Conservation (phyloP, 2,113 vertebrate species). For the Misgurnus mizolepis region DNA sequence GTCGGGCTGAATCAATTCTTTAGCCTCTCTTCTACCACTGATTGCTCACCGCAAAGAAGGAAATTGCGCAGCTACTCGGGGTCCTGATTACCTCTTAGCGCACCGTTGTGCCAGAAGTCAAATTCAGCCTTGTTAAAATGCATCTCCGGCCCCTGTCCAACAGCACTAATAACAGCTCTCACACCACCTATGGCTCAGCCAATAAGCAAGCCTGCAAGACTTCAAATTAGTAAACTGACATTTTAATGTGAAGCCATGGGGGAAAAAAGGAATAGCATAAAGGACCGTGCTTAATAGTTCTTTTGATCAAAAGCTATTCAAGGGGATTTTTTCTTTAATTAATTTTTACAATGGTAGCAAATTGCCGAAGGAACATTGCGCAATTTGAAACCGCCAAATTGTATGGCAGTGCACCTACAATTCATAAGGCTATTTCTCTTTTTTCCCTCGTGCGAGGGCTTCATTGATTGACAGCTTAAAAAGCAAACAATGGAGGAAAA, state of each 20-base stretch:
- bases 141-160: conserved; percentile 67
- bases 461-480: conserved; percentile 54
- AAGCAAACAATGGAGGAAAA: conserved; percentile 55
- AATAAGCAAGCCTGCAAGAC: conserved; percentile 31
- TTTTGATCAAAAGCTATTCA: conserved; percentile 53
- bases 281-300: conserved; percentile 48
- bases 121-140: conserved; percentile 73
- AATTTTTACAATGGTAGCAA: conserved; percentile 50
- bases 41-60: conserved; percentile 76
- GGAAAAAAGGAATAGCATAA: conserved; percentile 7
- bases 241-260: conserved; percentile 52
- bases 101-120: conserved; percentile 69
- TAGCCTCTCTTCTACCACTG: conserved; percentile 72
- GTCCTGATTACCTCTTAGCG: conserved; percentile 80
- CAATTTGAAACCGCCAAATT: conserved; percentile 50
- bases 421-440: conserved; percentile 52
- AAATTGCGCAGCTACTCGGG: conserved; percentile 75
- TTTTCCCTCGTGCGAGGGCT: conserved; percentile 39
- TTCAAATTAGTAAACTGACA: conserved; percentile 53
- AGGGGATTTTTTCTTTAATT: conserved; percentile 53
- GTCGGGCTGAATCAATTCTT: conserved; percentile 77
- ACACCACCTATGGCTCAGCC: conserved; percentile 61
- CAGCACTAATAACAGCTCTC: conserved; percentile 68
- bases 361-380: conserved; percentile 52
- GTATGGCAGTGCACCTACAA: conserved; percentile 46